These are phyloP conservation scores for Andrena minutula DNA, from an alignment of 2,888 invertebrate genomes.

Conservation along the genomic window DNA sequence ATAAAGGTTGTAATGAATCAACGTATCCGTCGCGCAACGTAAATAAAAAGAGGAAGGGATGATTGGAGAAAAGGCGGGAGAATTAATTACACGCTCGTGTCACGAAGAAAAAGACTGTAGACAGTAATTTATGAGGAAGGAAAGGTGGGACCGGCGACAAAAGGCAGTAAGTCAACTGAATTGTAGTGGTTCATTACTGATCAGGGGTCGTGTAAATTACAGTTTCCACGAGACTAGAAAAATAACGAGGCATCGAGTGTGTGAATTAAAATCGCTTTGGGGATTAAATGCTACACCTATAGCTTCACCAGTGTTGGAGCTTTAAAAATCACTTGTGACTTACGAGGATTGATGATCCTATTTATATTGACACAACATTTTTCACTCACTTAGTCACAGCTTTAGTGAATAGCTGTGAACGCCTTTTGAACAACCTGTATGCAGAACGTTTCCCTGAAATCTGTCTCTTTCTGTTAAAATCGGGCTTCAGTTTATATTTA, in stretches of 20 bases:
- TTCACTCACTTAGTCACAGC: too few relatives aligned
- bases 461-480: neutral
- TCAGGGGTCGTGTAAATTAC: conserved; percentile 23
- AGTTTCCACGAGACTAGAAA: neutral
- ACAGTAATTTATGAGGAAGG: conserved; percentile 24
- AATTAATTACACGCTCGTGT: conserved; percentile 17
- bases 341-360: too few relatives aligned
- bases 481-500: neutral
- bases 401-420: neutral
- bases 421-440: neutral
- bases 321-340: neutral
- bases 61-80: conserved; percentile 1
- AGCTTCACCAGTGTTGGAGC: neutral
- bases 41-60: neutral
- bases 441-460: neutral
- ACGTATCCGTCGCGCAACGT: neutral
- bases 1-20: neutral
- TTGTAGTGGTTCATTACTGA: conserved; percentile 1
- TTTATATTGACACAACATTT: too few relatives aligned
- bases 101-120: neutral
- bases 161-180: neutral
- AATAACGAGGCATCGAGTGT: neutral
- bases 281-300: neutral
- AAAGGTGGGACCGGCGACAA: neutral
- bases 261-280: conserved; percentile 18